Base-by-base conservation (phyloP, 2,113 vertebrate species). In the Odocoileus virginianus region DNA sequence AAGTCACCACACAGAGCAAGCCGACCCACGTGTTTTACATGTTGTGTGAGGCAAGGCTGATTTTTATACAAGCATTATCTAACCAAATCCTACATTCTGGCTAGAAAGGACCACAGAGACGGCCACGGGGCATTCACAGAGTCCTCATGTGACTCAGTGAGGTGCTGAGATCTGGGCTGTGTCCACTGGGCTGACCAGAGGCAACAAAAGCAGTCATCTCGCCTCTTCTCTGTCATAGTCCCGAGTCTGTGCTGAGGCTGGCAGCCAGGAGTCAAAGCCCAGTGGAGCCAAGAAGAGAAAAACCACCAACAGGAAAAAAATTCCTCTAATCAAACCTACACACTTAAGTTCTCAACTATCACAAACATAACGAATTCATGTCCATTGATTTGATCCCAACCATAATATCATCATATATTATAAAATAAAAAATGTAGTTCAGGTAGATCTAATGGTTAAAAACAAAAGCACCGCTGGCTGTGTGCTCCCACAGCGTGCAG, bases 1-100 rank as follows among this genome's bases (percentile, higher is more conserved):
- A 4, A 7, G 21, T n/a, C 81, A 19, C 28, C 36, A 47, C 40
- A 13, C 1, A 13, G 17, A 55, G 74, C 15, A 15, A 25, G 2
- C 9, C n/a, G 1, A 47, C 2, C 55, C 1, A 4, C 21, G 0
- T 0, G 23, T 7, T 43, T 0, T 7, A 27, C 30, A 6, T 4
- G 45, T 0, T 5, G 19, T n/a, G 43, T 5, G n/a, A 36, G 83
- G 43, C 17, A 40, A 36, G 0, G 1, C 23, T 19, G 45, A 47
- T 10, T 60, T 23, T 13, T 8, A 10, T 23, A 36, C 0, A 3
- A 67, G 2, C 2, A 5, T 47, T 6, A 45, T 25, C 60, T 15
- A 28, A 60, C 19, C 23, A 61, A 33, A 87, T 17, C n/a, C 79
- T 28, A 4, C 58, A 12, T 9, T 6, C 52, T 2, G 27, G 78